These are phyloP conservation scores for Meiosimyza decipiens DNA, from an alignment of 2,888 invertebrate species.

Conservation along the genomic window DNA sequence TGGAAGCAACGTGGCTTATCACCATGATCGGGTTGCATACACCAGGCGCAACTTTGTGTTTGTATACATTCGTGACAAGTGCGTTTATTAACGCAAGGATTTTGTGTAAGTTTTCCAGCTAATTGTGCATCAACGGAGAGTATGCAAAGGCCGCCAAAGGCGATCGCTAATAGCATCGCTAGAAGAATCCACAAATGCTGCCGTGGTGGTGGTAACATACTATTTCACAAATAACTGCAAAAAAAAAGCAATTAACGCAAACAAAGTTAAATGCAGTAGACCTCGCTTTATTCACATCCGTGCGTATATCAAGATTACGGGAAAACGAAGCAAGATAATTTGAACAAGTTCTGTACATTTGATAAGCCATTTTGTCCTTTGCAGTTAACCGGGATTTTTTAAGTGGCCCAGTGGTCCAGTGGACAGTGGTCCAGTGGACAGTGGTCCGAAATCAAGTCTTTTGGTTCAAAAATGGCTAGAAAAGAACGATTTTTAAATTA, in stretches of 20 bases:
- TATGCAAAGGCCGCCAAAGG: slow-evolving; percentile 41
- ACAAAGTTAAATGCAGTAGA: not conserved
- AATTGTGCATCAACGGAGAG: slow-evolving; percentile 49
- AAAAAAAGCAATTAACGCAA: not conserved
- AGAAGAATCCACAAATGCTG: slow-evolving; percentile 38
- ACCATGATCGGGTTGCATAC: slow-evolving; percentile 70
- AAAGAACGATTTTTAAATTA: too few relatives aligned
- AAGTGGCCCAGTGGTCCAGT: too few relatives aligned
- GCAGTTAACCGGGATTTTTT: too few relatives aligned
- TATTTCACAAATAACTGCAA: not conserved
- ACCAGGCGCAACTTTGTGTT: slow-evolving; percentile 91
- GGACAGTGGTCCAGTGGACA: too few relatives aligned
- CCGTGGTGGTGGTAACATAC: slow-evolving; percentile 37
- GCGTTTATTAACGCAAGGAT: slow-evolving; percentile 84
- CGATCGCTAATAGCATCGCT: slow-evolving; percentile 36
- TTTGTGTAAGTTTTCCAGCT: slow-evolving; percentile 68
- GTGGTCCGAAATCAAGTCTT: too few relatives aligned
- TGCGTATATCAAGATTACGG: too few relatives aligned
- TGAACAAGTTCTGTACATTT: too few relatives aligned
- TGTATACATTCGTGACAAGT: slow-evolving; percentile 92
- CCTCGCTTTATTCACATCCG: too few relatives aligned
- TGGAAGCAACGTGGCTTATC: slow-evolving; percentile 74
- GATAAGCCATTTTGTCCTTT: too few relatives aligned
- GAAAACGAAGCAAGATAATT: too few relatives aligned
- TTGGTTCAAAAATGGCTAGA: too few relatives aligned